Base-by-base conservation (phyloP, 2,888 invertebrate genomes). In the Drosophila algonquin region DNA sequence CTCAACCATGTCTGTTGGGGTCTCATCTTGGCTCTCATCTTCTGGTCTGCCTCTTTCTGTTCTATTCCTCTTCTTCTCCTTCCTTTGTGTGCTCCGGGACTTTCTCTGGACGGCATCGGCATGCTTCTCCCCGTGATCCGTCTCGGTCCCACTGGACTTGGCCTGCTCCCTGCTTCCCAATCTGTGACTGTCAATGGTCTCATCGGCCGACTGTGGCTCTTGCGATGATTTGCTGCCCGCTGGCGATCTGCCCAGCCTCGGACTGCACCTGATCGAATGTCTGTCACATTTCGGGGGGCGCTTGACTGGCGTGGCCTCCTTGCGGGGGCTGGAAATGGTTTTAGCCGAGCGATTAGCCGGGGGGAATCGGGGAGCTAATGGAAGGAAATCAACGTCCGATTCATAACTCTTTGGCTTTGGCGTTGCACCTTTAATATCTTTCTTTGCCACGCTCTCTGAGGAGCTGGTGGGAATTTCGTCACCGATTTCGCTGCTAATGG, bases 191-290 rank as follows among this genome's bases (percentile, higher is more conserved):
- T 8, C 18, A 7, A 16, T 21, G n/a, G 21, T 58, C 14, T 32
- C 50, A 30, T 51, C 44, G 10, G 9, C 32, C 10, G 63, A 48
- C n/a, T 50, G 58, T 4, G 21, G 50, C 10, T 67, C 65, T 35
- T 65, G 63, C 10, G 63, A 51, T 14, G 63, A 63, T 6, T 64
- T 61, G 5, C 62, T 70, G 27, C 40, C 44, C 1, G 21, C 46
- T 0, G 63, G 46, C 16, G 61, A 67, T 10, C 40, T 69, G 0
- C 51, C 54, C 2, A 65, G 9, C 5, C 64, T 63, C 2, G 79
- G 64, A 32, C 63, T 81, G 24, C 16, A 63, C 3, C 69, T 62
- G 18, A 64, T 27, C 3, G 7, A 3, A 16, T 45, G 24, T 8
- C 45, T 16, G 2, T 78, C 64, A 14, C 8, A 10, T 32, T 46